Conservation (phyloP, 2,888 invertebrate genomes). For the Cosmia trapezina region DNA sequence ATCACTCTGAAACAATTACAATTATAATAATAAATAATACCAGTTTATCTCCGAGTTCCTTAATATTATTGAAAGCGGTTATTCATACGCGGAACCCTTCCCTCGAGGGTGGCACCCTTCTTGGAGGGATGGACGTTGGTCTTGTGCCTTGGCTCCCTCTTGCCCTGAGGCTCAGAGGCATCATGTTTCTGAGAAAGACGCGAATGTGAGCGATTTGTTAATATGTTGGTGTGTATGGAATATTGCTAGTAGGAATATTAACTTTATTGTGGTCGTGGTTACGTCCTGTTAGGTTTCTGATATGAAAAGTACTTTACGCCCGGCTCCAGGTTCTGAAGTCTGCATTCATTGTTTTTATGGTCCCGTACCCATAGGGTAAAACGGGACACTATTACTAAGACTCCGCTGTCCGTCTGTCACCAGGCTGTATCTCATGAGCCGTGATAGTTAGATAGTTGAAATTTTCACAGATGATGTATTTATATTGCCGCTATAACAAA, state of each 20-base stretch:
- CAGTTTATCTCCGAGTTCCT: constrained; percentile 2
- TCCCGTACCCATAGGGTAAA: no score
- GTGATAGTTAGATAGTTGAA: no score
- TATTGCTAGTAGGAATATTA: background rate
- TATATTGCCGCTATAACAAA: no score
- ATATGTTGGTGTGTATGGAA: background rate
- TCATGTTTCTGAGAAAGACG: constrained; percentile 1
- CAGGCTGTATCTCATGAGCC: no score
- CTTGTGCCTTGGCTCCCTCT: constrained; percentile 32
- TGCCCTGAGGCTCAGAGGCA: constrained; percentile 28
- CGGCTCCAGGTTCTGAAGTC: no score
- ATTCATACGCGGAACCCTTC: constrained; percentile 46
- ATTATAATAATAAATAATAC: constrained; percentile 14
- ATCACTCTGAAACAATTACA: constrained; percentile 12
- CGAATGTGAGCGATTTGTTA: constrained; percentile 22
- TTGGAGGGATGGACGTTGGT: constrained; percentile 26
- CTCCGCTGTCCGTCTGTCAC: no score
- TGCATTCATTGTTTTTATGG: no score
- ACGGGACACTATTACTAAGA: no score
- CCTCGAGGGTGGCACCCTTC: constrained; percentile 51
- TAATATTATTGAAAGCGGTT: constrained; percentile 54
- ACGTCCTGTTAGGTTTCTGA: background rate
- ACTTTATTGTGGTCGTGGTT: background rate
- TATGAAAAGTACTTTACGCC: background rate
- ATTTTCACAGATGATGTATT: no score